Evolutionary conservation across 2,113 vertebrate genomes (phyloP).

Genomic region (Trematomus loennbergii): DNA sequence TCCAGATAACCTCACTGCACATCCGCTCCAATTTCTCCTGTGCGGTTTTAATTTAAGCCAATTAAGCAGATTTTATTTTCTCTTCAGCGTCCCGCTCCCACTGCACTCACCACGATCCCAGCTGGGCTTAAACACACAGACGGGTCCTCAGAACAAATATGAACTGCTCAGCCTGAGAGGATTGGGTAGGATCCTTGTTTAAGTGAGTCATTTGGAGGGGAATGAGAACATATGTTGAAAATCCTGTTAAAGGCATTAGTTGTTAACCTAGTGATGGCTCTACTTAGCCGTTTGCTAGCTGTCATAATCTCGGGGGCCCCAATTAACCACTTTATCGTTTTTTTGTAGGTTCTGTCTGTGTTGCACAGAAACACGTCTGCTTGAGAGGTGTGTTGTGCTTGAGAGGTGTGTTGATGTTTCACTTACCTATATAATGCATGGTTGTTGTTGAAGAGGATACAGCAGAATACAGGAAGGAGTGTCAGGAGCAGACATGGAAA

Average conservation of each 20-base stretch:
- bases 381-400: neutral
- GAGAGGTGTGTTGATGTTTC: neutral
- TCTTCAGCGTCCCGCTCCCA: slow-evolving; percentile 46
- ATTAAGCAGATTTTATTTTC: slow-evolving; percentile 76
- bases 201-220: slow-evolving; percentile 67
- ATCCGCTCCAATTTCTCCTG: slow-evolving; percentile 55
- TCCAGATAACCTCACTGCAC: slow-evolving; percentile 63
- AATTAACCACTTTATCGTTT: slow-evolving; percentile 6
- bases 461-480: slow-evolving; percentile 8
- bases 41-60: slow-evolving; percentile 75
- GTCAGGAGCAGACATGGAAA: slow-evolving; percentile 40
- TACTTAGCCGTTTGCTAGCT: slow-evolving; percentile 15
- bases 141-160: slow-evolving; percentile 78
- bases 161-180: slow-evolving; percentile 68
- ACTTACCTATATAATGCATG: slow-evolving; percentile 70
- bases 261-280: slow-evolving; percentile 37
- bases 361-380: neutral
- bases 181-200: slow-evolving; percentile 59
- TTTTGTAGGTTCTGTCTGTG: neutral
- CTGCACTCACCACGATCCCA: slow-evolving; percentile 68
- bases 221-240: slow-evolving; percentile 69
- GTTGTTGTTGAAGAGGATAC: neutral
- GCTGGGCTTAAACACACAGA: slow-evolving; percentile 81
- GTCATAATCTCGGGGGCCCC: slow-evolving; percentile 31
- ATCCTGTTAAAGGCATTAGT: slow-evolving; percentile 77